Conservation (phyloP, 2,888 invertebrate genomes). For the Phaonia tiefii region DNA sequence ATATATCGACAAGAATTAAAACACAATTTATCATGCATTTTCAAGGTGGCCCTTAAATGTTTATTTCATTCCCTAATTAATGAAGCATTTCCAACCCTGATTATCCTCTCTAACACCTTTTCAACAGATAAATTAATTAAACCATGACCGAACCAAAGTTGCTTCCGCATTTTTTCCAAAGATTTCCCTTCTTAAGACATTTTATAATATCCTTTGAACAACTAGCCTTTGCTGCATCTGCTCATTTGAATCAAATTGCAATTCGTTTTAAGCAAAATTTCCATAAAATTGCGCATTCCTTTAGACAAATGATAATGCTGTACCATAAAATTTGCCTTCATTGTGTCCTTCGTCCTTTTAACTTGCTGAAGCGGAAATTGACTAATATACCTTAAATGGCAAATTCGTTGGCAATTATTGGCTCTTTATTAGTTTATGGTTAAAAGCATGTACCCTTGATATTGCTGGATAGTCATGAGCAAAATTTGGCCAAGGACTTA, state of each 20-base stretch:
- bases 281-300: constrained; percentile 33
- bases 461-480: constrained; percentile 39
- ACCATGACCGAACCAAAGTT: too few species aligned
- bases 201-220: too few species aligned
- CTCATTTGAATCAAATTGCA: constrained; percentile 4
- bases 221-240: too few species aligned
- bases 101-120: constrained; percentile 16
- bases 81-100: neutral
- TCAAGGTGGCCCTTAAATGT: too few species aligned
- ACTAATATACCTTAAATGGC: constrained; percentile 48
- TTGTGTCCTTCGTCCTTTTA: constrained; percentile 33
- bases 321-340: neutral
- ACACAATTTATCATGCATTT: too few species aligned
- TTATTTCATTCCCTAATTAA: too few species aligned
- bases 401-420: constrained; percentile 65
- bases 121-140: constrained; percentile 8
- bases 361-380: neutral
- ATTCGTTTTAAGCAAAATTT: constrained; percentile 7
- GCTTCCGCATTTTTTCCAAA: too few species aligned
- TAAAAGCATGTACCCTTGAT: constrained; percentile 64
- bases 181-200: constrained; percentile 2
- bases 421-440: constrained; percentile 65
- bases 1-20: too few species aligned
- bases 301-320: neutral
- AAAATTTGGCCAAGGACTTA: constrained; percentile 15